Evolutionary conservation across 2,888 invertebrate species (phyloP).

Genomic region (Amiota minor): DNA sequence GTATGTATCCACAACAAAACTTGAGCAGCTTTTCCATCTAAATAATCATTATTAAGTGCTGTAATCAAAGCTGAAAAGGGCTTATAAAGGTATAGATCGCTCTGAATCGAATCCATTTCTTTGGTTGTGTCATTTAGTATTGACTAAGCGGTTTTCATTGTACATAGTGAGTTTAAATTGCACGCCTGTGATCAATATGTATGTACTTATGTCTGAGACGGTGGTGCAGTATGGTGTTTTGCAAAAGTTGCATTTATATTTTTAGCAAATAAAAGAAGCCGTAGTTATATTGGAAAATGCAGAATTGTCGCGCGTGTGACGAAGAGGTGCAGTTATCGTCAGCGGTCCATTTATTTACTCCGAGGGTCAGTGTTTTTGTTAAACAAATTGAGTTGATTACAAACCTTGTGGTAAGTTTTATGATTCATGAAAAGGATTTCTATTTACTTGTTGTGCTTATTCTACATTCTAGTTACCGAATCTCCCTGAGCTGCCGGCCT

Average conservation of each 20-base stretch:
- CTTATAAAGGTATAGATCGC: too few relatives aligned
- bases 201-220: too few relatives aligned
- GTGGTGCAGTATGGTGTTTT: not conserved
- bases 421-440: too few relatives aligned
- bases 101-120: too few relatives aligned
- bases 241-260: not conserved
- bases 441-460: not conserved
- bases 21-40: too few relatives aligned
- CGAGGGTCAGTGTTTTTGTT: slow-evolving; percentile 2
- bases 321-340: not conserved
- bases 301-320: slow-evolving; percentile 2
- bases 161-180: too few relatives aligned
- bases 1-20: too few relatives aligned
- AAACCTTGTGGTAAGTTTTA: not conserved
- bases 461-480: not conserved
- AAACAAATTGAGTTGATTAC: slow-evolving; percentile 16
- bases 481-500: slow-evolving; percentile 1
- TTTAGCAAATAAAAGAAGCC: not conserved
- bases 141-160: not conserved
- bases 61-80: too few relatives aligned
- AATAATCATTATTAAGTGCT: too few relatives aligned
- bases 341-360: slow-evolving; percentile 12
- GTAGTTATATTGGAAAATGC: not conserved
- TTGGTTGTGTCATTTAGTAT: not conserved
- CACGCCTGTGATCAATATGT: too few relatives aligned